Base-by-base conservation (phyloP, 2,113 vertebrate genomes). In the Bagarius yarrelli region DNA sequence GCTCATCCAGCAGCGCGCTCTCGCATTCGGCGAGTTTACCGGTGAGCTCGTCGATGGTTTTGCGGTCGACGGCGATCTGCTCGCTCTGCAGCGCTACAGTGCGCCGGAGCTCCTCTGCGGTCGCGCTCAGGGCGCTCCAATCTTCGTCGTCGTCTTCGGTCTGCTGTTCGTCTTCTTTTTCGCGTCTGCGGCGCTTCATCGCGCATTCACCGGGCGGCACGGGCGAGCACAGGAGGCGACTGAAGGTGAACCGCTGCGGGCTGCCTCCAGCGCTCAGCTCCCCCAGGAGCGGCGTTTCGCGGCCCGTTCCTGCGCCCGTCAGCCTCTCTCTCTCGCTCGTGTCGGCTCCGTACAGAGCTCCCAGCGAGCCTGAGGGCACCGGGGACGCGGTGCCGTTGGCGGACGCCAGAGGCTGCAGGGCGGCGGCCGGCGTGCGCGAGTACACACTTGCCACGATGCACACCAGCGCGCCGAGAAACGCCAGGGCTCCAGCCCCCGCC, bases 401-500 rank as follows among this genome's bases (percentile, higher is more conserved):
- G 52, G 91, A 34, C 47, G 87, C 32, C 32, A 87, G 81, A n/a
- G 83, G 85, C 85, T 91, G 85, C 81, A 93, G 89, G 83, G 90
- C 85, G 79, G 84, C 89, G 59, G 70, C 66, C 78, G 90, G 89
- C 80, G 93, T 94, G 66, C 95, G 94, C 56, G 95, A 95, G 85
- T 96, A 95, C 86, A 98, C 95, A 87, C 95, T 96, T 89, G 95
- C 96, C 86, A 98, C 92, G 92, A 98, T 97, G 94, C 96, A 98
- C 90, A 98, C 95, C 89, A 96, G 94, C 81, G 94, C 96, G 80
- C 96, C 96, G 78, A 98, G 95, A 89, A 98, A 96, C 87, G 95
- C 97, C 90, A 98, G 92, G 85, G 94, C 92, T 88, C 97, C 96
- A 83, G 96, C 96, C 89, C 94, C 95, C 86, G 97, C 94, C 52